Evolutionary conservation across 2,888 invertebrate species (phyloP), one percentile per base, ranked within the genome.

Genomic region (Coremacera marginata): DNA sequence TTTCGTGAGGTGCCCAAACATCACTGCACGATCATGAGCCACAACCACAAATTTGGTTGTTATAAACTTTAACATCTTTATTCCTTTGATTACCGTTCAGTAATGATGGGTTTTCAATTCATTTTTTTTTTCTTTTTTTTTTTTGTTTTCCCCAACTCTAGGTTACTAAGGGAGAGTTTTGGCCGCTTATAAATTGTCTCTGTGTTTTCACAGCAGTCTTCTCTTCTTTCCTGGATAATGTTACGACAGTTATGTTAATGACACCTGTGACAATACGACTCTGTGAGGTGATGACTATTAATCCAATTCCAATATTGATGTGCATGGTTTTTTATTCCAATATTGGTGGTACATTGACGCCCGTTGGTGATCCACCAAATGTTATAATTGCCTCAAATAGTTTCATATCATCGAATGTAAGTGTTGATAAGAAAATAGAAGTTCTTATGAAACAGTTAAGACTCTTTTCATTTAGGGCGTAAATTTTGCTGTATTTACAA

Each of bases 261-360:
- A 94, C 94, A 2, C 95, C 95, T 0, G 92, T 94, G 11, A 94
- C 93, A 0, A 94, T 95, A 77, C 91, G 92, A 90, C 91, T 97
- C n/a, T 96, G 96, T 85, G 96, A 97, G 88, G 95, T 95, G 51
- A 94, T 95, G 92, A 93, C 94, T 80, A 85, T 97, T 70, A 94
- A 96, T 85, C 96, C 97, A 0, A 94, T 94, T 0, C 94, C 95
- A 0, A 93, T 97, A n/a, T 89, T 97, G 74, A 95, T 96, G 88
- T 93, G 94, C 0, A 94, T 95, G 91, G 93, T 96, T 22, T 92
- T 97, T 80, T 96, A 94, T 87, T 95, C 96, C 11, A 97, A 97
- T 84, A 94, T 97, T 70, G 97, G 97, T 0, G 96, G 97, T 0
- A 94, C 96, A 0, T 92, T 95, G n/a, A 97, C 97, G 0, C 96